Evolutionary conservation across 2,888 invertebrate genomes (phyloP).

Genomic region (Dynastes hyllus): DNA sequence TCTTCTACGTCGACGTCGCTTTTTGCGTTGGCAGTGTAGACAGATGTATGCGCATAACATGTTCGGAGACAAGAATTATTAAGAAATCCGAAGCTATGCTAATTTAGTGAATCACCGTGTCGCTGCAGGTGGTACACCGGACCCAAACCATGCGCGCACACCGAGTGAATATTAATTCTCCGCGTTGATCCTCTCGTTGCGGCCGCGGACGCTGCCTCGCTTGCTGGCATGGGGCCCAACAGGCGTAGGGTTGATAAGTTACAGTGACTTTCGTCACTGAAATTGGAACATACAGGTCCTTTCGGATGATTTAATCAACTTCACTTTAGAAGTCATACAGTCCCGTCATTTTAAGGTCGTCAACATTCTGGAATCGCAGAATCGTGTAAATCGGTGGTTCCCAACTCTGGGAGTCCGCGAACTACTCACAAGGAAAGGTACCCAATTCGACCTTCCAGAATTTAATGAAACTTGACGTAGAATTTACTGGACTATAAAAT

Average conservation of each 20-base stretch:
- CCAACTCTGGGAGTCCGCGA: too few relatives aligned
- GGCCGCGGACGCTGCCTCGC: slow-evolving; percentile 18
- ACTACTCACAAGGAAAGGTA: too few relatives aligned
- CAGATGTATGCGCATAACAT: slow-evolving; percentile 62
- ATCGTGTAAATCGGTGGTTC: too few relatives aligned
- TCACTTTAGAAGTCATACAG: not conserved
- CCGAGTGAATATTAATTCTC: slow-evolving; percentile 62
- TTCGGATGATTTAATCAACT: slow-evolving; percentile 21
- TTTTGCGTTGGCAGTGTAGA: slow-evolving; percentile 63
- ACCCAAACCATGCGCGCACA: slow-evolving; percentile 11
- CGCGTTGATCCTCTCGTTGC: slow-evolving; percentile 55
- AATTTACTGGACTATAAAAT: too few relatives aligned
- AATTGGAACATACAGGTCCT: slow-evolving; percentile 31
- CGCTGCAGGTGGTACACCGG: slow-evolving; percentile 64
- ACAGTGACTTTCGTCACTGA: slow-evolving; percentile 59
- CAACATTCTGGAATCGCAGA: too few relatives aligned
- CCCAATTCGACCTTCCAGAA: fast-evolving
- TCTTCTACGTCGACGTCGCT: slow-evolving; percentile 5
- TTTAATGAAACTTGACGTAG: too few relatives aligned
- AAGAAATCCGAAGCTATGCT: slow-evolving; percentile 67
- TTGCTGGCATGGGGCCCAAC: slow-evolving; percentile 70
- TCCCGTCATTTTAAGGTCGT: too few relatives aligned
- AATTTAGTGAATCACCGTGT: slow-evolving; percentile 67
- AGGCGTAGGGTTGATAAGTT: slow-evolving; percentile 66
- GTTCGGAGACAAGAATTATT: slow-evolving; percentile 66